These are phyloP conservation scores for Pachyuromys duprasi DNA, from an alignment of 2,797 vertebrate species.

Conservation along the genomic window DNA sequence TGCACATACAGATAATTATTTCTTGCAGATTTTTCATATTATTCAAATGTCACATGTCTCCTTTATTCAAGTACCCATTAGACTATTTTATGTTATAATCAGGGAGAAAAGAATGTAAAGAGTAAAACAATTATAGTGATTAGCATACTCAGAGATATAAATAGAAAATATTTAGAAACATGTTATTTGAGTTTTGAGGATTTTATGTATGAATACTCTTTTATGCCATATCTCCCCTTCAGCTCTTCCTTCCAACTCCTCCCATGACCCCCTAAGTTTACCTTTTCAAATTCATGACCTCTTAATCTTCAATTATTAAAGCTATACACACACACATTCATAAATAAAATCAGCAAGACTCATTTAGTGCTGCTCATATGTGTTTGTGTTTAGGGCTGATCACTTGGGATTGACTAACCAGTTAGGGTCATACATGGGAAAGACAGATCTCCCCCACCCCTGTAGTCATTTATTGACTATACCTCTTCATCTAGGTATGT, in stretches of 20 bases:
- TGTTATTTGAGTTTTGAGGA: neutral
- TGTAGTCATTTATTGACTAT: neutral
- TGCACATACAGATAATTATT: conserved; percentile 14
- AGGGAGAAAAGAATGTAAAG: neutral
- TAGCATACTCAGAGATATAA: neutral
- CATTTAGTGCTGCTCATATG: neutral
- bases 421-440: neutral
- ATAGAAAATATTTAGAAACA: neutral
- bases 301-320: neutral
- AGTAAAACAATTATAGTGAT: neutral
- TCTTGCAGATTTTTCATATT: neutral
- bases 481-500: neutral
- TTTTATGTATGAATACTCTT: neutral
- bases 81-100: neutral
- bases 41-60: neutral
- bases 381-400: neutral
- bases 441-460: neutral
- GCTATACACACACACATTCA: neutral
- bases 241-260: neutral
- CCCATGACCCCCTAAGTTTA: neutral
- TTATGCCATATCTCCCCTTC: neutral
- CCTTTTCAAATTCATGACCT: neutral
- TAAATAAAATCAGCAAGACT: neutral
- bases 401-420: neutral
- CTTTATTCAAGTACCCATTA: neutral